These are phyloP conservation scores for Excalfactoria chinensis DNA, from an alignment of 2,113 vertebrate genomes.

Conservation along the genomic window DNA sequence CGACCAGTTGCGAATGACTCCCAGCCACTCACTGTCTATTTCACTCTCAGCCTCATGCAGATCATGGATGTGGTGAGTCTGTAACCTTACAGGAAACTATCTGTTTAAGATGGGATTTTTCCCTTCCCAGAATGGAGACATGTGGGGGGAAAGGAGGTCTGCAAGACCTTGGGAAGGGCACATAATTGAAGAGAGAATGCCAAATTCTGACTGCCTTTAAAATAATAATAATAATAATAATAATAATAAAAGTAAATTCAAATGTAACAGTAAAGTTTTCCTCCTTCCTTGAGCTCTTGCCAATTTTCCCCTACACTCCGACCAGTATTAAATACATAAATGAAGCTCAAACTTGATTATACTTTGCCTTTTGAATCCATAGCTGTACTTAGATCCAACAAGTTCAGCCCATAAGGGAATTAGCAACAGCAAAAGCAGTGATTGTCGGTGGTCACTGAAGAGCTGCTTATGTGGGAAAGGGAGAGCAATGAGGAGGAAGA, in stretches of 20 bases:
- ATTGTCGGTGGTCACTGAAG: background rate
- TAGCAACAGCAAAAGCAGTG: background rate
- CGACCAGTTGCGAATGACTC: constrained; percentile 92
- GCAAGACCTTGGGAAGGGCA: background rate
- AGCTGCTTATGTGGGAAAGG: background rate
- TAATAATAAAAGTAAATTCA: background rate
- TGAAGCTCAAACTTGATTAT: background rate
- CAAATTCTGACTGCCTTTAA: background rate
- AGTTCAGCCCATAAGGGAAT: background rate
- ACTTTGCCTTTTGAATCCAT: background rate
- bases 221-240: background rate
- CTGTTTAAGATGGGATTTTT: background rate
- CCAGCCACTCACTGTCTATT: constrained; percentile 86
- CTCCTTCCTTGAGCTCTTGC: background rate
- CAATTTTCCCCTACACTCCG: background rate
- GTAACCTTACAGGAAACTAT: background rate
- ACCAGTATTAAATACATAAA: background rate
- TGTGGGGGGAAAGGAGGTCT: background rate
- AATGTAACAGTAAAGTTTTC: background rate
- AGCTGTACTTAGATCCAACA: background rate
- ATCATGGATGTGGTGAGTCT: constrained; percentile 95
- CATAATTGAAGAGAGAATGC: background rate
- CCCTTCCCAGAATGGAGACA: background rate
- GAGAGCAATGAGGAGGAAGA: background rate
- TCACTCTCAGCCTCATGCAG: constrained; percentile 91